Percentiles rank a stretch among this genome's conserved stretches.
phyloP scores from a whole-genome alignment of 2,797 vertebrate genomes.

The Notolabrus celidotus region DNA sequence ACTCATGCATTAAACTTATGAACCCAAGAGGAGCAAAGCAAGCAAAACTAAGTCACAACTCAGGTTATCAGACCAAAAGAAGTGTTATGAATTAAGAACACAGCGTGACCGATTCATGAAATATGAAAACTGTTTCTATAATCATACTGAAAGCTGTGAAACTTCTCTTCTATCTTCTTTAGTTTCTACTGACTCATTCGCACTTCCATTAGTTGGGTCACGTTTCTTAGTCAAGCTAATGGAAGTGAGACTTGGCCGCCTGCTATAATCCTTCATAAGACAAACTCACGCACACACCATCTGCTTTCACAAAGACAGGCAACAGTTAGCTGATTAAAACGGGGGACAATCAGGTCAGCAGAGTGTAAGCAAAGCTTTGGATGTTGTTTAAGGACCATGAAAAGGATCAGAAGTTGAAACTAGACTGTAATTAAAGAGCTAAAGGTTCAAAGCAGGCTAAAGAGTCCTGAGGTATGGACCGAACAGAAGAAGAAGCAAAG shows the following conservation, averaged over 20 bases:
- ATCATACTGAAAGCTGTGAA: constrained; percentile 12
- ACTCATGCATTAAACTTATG: background rate
- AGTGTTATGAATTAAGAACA: constrained; percentile 4
- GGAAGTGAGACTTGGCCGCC: constrained; percentile 56
- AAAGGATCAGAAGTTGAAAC: constrained; percentile 42
- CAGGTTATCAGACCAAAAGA: background rate
- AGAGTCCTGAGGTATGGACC: background rate
- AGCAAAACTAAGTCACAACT: background rate
- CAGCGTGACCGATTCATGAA: background rate
- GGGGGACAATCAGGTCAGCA: constrained; percentile 57
- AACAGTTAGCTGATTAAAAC: constrained; percentile 71
- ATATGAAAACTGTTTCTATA: background rate
- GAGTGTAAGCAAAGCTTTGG: constrained; percentile 54
- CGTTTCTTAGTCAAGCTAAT: constrained; percentile 53
- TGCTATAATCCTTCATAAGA: constrained; percentile 69
- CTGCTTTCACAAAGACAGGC: constrained; percentile 51
- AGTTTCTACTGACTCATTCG: constrained; percentile 31
- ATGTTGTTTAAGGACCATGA: constrained; percentile 49
- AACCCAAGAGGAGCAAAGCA: background rate
- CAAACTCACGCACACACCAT: constrained; percentile 32
- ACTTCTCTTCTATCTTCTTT: background rate
- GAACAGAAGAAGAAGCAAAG: constrained; percentile 7
- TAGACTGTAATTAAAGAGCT: constrained; percentile 49
- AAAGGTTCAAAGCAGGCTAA: constrained; percentile 16
- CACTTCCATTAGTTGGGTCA: constrained; percentile 49